Conservation (phyloP, 2,113 vertebrate genomes). For the Lasiurus cinereus region DNA sequence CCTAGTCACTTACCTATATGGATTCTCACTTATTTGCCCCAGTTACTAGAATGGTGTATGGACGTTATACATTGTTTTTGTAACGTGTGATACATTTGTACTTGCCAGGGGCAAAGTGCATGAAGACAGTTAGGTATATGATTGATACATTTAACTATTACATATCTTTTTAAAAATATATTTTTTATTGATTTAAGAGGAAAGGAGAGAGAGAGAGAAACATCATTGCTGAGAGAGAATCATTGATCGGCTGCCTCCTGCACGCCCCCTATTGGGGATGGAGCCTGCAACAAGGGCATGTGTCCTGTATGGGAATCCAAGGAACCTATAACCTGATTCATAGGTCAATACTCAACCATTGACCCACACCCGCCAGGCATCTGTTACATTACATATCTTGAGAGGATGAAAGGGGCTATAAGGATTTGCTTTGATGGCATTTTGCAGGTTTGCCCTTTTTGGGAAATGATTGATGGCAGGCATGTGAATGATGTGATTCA, state of each 20-base stretch:
- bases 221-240: too few species aligned
- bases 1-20: constrained; percentile 6
- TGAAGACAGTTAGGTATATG: not conserved
- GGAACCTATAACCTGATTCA: too few species aligned
- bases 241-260: too few species aligned
- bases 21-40: constrained; percentile 19
- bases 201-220: too few species aligned
- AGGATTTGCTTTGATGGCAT: not conserved
- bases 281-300: too few species aligned
- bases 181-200: too few species aligned
- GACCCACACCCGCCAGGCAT: too few species aligned
- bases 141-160: not conserved
- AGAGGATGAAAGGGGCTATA: not conserved
- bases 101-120: constrained; percentile 15
- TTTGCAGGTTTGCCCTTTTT: not conserved
- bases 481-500: constrained; percentile 3
- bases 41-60: constrained; percentile 10
- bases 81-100: not conserved
- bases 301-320: too few species aligned
- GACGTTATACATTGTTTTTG: constrained; percentile 14
- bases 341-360: too few species aligned
- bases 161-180: not conserved
- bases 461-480: not conserved
- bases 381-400: not conserved
- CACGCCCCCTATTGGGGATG: too few species aligned